Conservation (phyloP, 2,113 vertebrate genomes). For the Panurus biarmicus region DNA sequence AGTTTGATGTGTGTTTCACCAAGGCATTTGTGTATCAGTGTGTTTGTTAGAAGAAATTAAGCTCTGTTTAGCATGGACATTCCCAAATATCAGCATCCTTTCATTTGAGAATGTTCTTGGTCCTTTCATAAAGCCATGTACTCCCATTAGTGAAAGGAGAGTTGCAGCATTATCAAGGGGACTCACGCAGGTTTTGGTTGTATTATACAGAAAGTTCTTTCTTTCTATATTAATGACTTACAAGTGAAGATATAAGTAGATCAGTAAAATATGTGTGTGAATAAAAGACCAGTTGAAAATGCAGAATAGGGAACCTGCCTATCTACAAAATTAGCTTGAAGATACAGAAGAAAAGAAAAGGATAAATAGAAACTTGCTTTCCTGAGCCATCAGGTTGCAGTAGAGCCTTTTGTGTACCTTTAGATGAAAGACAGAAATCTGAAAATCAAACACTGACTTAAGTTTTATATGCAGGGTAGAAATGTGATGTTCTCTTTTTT, state of each 20-base stretch:
- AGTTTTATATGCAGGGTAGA: neutral
- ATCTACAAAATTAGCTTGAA: neutral
- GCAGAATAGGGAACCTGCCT: neutral
- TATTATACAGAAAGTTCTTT: neutral
- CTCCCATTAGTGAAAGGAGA: neutral
- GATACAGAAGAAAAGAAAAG: neutral
- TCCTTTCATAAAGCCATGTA: neutral
- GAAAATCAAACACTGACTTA: neutral
- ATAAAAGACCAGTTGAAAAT: neutral
- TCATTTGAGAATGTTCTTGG: neutral
- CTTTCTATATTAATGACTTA: neutral
- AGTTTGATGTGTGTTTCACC: neutral
- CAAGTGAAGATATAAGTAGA: neutral
- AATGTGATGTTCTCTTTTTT: neutral
- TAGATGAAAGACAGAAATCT: neutral
- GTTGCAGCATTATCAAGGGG: neutral
- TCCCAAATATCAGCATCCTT: neutral
- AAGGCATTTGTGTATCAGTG: neutral
- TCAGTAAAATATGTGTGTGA: neutral
- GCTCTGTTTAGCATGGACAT: neutral
- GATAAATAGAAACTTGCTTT: neutral
- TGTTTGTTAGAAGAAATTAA: neutral
- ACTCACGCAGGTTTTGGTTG: neutral
- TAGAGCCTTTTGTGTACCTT: neutral
- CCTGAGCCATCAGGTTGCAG: neutral